Percentiles rank a stretch among this genome's conserved stretches.
These are phyloP conservation scores for Lates japonicus DNA, from an alignment of 2,797 vertebrate species.

Conservation along the genomic window DNA sequence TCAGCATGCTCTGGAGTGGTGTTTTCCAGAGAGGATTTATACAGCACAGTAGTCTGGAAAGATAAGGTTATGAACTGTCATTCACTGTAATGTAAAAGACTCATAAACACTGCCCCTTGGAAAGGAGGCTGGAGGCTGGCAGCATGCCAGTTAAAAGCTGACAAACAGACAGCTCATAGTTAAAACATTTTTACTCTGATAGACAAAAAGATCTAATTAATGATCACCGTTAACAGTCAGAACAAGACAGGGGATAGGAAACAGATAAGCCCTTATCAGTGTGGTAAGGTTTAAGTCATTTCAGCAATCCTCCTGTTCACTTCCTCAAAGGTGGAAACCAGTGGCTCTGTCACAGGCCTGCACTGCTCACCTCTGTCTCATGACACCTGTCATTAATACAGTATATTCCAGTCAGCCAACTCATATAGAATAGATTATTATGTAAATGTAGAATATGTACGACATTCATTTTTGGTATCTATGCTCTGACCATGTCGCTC, in stretches of 20 bases:
- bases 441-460: conserved; percentile 6
- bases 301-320: background rate
- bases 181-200: background rate
- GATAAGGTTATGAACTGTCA: conserved; percentile 71
- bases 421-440: background rate
- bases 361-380: background rate
- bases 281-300: conserved; percentile 9
- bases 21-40: conserved; percentile 68
- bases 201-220: conserved; percentile 46
- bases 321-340: conserved; percentile 13
- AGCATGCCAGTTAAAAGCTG: conserved; percentile 28
- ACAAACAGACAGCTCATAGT: conserved; percentile 30
- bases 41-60: conserved; percentile 35
- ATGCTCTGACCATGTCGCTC: background rate
- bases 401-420: background rate
- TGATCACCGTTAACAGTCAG: conserved; percentile 10
- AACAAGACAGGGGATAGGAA: conserved; percentile 9
- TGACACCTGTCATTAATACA: background rate
- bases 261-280: conserved; percentile 10
- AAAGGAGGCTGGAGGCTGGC: conserved; percentile 35
- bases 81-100: conserved; percentile 59
- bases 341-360: conserved; percentile 1
- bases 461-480: background rate
- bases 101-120: conserved; percentile 31
- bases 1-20: conserved; percentile 42